Base-by-base conservation (phyloP, 2,888 invertebrate genomes). In the Trachelus troglodyta region DNA sequence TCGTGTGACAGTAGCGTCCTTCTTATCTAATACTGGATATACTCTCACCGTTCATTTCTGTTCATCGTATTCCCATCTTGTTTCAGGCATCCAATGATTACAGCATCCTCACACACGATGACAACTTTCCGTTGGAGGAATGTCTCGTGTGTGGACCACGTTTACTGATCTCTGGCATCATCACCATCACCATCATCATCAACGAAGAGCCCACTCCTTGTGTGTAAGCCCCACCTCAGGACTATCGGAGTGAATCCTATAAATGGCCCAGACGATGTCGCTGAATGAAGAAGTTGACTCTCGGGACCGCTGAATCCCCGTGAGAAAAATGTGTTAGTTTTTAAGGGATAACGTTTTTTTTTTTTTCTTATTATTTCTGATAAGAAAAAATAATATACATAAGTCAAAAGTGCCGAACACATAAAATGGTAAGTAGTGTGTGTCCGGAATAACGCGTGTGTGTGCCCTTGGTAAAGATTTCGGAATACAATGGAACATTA, bases 231-330 rank as follows among this genome's bases (percentile, higher is more conserved):
- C 87, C 85, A 86, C 86, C 85, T 85, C 87, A 80, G 77, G 79
- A 77, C 82, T 83, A 89, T 88, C 87, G 84, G 87, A 56, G 86
- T 88, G 90, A 91, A 91, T 91, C 91, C 91, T 91, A 91, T 91
- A 91, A 91, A 91, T 91, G 91, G 89, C 88, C 87, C 85, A 87
- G 56, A 56, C 87, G 87, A 86, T 84, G 78, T 83, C 83, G 78
- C 83, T 81, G 83, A 82, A 83, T 80, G 85, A 83, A 88, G 86
- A 88, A 88, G 88, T 89, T 87, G 78, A 85, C 82, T 84, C 86
- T 81, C 86, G 88, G 88, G 87, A 86, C 86, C 83, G 83, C 83
- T 81, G 85, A 80, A 23, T 56, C 87, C 87, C 88, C 88, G 84
- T 82, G 89, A 88, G 87, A 23, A 9, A 84, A 84, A 89, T 89